Evolutionary conservation across 2,888 invertebrate species (phyloP), one percentile per base, ranked within the genome.

Genomic region (Agrotis clavis): DNA sequence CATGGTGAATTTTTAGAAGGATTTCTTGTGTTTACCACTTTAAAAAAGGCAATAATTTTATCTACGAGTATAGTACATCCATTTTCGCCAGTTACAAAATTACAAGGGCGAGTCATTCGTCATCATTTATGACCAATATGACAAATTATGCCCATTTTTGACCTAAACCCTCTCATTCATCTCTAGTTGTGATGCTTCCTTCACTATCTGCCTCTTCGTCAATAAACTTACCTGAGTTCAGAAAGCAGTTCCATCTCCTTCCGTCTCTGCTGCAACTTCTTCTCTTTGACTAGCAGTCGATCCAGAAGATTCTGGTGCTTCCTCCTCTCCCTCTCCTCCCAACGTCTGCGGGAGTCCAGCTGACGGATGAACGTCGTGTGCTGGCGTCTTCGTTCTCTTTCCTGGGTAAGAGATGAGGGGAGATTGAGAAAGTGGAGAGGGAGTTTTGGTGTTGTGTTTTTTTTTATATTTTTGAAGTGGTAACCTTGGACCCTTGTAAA

Each of bases 311-410:
- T 97, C 94, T 98, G 97, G 82, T 98, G 97, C 89, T 97, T 97
- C 88, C 97, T 96, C 87, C 97, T 93, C 90, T 98, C 98, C 14
- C 98, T 97, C 87, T 98, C 99, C 91, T 99, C 99, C 94, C 98
- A 98, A 88, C 98, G 97, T 82, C 99, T 97, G 25, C 99, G 97
- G 77, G 98, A 97, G 92, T 99, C 99, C 77, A 99, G 92, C 63
- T 99, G 98, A 45, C 99, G 98, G 60, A 99, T 98, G 74, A 99
- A 96, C 1, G 98, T 97, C 95, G 99, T 98, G 92, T 99, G 99
- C 90, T 99, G 99, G 30, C 98, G 97, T 87, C 99, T 97, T 85
- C 99, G 96, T 93, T 99, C 99, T 53, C 98, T 97, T 91, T 99
- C 99, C 98, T 98, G 86, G 0, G 18, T 21, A 47, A 41, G 21